Percentiles rank a stretch among this genome's conserved stretches.
Evolutionary conservation across 2,113 vertebrate genomes (phyloP).

Genomic region (Silurus glanis): DNA sequence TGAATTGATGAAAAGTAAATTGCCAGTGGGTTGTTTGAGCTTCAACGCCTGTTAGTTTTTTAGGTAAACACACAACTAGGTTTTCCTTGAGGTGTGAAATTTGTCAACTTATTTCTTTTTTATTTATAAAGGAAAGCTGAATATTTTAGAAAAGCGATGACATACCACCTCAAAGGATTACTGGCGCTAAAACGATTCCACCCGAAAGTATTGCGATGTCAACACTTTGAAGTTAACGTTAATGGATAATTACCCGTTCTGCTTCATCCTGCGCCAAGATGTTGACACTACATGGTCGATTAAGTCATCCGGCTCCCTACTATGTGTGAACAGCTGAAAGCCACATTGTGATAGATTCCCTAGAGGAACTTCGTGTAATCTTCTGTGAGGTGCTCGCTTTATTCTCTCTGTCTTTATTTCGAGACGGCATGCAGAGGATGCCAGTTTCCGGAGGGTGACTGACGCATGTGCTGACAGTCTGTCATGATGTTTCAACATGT

Average conservation of each 20-base stretch:
- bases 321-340: constrained; percentile 38
- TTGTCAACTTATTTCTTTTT: constrained; percentile 38
- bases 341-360: constrained; percentile 35
- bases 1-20: constrained; percentile 44
- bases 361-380: constrained; percentile 41
- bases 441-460: constrained; percentile 42
- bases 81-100: constrained; percentile 41
- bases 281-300: constrained; percentile 44
- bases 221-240: constrained; percentile 45
- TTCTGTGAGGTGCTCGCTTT: constrained; percentile 37
- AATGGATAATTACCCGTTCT: constrained; percentile 31
- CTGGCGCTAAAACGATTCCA: constrained; percentile 33
- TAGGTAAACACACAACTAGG: constrained; percentile 28
- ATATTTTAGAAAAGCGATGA: constrained; percentile 34
- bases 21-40: constrained; percentile 6
- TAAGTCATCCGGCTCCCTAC: constrained; percentile 34
- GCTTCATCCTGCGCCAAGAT: constrained; percentile 23
- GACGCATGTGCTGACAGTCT: constrained; percentile 44
- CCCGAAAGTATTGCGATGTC: constrained; percentile 31
- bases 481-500: constrained; percentile 50
- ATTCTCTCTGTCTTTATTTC: constrained; percentile 32
- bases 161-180: constrained; percentile 42
- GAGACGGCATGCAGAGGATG: constrained; percentile 35
- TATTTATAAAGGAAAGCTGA: background rate
- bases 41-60: constrained; percentile 44